Conservation (phyloP, 2,888 invertebrate species). For the Polietes domitor region DNA sequence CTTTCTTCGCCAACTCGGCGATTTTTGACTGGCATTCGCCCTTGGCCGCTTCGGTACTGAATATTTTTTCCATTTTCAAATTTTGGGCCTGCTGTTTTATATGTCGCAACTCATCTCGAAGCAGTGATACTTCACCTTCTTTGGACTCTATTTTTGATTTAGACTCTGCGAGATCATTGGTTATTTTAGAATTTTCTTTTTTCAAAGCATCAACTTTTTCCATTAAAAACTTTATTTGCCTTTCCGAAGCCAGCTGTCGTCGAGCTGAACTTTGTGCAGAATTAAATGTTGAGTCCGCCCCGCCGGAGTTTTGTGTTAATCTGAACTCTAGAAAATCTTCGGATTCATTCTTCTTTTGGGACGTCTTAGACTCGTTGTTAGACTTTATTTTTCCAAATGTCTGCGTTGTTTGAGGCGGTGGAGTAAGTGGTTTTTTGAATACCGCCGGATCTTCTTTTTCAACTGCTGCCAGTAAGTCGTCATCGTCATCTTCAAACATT, state of each 20-base stretch:
- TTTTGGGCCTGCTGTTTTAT: constrained; percentile 76
- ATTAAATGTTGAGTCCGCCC: constrained; percentile 43
- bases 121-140: constrained; percentile 76
- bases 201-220: constrained; percentile 76
- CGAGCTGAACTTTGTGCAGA: constrained; percentile 67
- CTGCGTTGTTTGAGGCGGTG: not conserved
- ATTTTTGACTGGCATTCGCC: constrained; percentile 74
- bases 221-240: constrained; percentile 77
- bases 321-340: constrained; percentile 52
- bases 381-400: not conserved
- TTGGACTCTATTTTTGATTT: constrained; percentile 73
- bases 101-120: constrained; percentile 77
- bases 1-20: constrained; percentile 73
- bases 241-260: constrained; percentile 75
- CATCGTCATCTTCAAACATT: constrained; percentile 73
- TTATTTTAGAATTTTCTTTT: constrained; percentile 75
- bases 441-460: constrained; percentile 48
- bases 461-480: constrained; percentile 63
- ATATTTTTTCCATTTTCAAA: constrained; percentile 75
- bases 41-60: constrained; percentile 72
- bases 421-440: constrained; percentile 61
- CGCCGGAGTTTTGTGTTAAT: constrained; percentile 27
- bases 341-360: constrained; percentile 28
- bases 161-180: constrained; percentile 73
- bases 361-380: not conserved